Conservation (phyloP, 2,888 invertebrate species). For the Epirrhoe alternata region DNA sequence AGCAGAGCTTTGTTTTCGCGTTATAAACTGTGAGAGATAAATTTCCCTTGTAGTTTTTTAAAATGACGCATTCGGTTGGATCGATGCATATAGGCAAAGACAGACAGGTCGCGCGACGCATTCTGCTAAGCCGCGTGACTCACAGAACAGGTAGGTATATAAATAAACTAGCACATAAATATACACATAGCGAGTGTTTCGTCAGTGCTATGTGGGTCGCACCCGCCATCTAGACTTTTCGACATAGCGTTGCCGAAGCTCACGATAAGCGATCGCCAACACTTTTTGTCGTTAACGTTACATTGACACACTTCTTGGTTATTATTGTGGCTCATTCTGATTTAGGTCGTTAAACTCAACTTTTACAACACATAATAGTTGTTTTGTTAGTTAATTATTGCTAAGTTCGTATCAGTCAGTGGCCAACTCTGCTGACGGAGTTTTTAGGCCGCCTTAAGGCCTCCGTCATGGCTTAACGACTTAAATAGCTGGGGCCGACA, state of each 20-base stretch:
- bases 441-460: no score
- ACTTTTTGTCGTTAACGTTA: constrained; percentile 65
- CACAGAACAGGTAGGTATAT: constrained; percentile 49
- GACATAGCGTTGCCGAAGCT: constrained; percentile 59
- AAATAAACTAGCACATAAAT: constrained; percentile 53
- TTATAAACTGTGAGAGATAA: not conserved
- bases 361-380: constrained; percentile 28
- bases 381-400: constrained; percentile 4
- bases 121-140: constrained; percentile 45
- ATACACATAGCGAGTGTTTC: constrained; percentile 62
- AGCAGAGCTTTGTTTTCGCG: not conserved
- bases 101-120: constrained; percentile 40
- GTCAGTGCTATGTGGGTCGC: constrained; percentile 69
- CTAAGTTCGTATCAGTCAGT: no score
- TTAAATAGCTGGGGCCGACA: no score
- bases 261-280: constrained; percentile 59
- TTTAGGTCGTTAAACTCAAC: constrained; percentile 39
- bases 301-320: constrained; percentile 61
- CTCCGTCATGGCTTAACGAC: no score
- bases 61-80: constrained; percentile 22
- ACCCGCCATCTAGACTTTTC: constrained; percentile 68
- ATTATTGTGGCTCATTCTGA: constrained; percentile 45
- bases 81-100: constrained; percentile 23
- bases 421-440: no score
- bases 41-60: not conserved